Conservation (phyloP, 23 tunicate species). For the Ascidia mentula region DNA sequence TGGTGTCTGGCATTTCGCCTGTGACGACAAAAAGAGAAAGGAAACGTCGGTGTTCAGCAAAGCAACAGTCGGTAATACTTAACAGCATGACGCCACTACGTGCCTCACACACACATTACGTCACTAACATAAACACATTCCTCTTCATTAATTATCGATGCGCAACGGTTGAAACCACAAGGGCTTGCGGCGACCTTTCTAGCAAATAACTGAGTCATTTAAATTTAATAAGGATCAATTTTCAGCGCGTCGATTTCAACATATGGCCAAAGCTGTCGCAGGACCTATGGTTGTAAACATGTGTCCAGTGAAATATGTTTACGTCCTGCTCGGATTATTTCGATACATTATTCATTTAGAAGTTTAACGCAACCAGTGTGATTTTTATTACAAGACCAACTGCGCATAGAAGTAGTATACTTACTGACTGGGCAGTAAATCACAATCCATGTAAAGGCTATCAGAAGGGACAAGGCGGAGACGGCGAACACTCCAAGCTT, state of each 20-base stretch:
- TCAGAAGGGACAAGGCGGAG: conserved; percentile 65
- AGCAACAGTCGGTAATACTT: too few species aligned
- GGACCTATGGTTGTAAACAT: too few species aligned
- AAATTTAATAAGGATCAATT: background rate
- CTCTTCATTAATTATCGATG: conserved; percentile 2
- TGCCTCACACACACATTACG: background rate
- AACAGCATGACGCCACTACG: background rate
- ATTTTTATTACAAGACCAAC: too few species aligned
- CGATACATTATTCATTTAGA: too few species aligned
- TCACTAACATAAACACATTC: background rate
- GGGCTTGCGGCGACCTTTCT: background rate
- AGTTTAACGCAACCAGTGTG: too few species aligned
- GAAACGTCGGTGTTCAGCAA: too few species aligned
- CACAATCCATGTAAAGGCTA: conserved; percentile 78
- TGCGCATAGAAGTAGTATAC: too few species aligned
- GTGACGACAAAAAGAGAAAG: too few species aligned
- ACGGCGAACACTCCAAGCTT: conserved; percentile 77
- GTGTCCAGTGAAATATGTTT: too few species aligned
- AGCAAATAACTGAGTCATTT: background rate
- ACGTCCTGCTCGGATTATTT: too few species aligned
- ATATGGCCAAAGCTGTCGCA: too few species aligned
- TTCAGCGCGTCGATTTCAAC: too few species aligned
- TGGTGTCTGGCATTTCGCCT: background rate
- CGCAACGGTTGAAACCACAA: background rate
- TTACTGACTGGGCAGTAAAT: conserved; percentile 80